Conservation (phyloP, 1,140 invertebrate species). For the Pseudomyrmex sp. region DNA sequence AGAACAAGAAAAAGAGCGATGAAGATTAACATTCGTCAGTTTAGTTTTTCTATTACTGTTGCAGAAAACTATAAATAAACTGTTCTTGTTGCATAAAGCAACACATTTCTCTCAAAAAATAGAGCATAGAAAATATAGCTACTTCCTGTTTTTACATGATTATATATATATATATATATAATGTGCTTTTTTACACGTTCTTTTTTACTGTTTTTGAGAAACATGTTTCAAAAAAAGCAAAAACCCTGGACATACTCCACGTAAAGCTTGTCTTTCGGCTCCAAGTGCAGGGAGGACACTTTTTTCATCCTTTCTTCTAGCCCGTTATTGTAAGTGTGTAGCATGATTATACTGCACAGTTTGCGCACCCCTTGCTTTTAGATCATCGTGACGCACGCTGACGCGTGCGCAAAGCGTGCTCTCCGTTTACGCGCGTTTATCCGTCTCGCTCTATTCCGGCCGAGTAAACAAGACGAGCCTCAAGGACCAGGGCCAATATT, state of each 20-base stretch:
- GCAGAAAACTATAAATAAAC: neutral
- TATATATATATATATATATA: too few relatives aligned
- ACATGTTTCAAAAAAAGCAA: too few relatives aligned
- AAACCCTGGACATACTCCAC: too few relatives aligned
- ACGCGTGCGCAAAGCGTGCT: neutral
- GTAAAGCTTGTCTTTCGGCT: neutral
- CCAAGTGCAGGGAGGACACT: neutral
- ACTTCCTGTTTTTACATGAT: too few relatives aligned
- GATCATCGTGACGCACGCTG: too few relatives aligned
- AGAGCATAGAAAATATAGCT: too few relatives aligned
- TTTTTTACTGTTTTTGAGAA: too few relatives aligned
- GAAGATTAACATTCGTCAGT: neutral
- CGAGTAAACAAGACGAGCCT: constrained; percentile 68
- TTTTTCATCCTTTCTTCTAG: neutral
- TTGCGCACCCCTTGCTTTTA: too few relatives aligned
- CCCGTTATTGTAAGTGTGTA: neutral
- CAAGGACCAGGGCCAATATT: constrained; percentile 72
- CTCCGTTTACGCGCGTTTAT: neutral
- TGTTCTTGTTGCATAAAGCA: too few relatives aligned
- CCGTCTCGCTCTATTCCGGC: constrained; percentile 7
- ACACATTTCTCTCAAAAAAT: too few relatives aligned
- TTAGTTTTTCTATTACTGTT: neutral
- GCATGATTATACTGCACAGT: too few relatives aligned
- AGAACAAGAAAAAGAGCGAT: neutral
- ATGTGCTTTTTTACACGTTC: too few relatives aligned